Percentiles rank a stretch among this genome's conserved stretches.
These are phyloP conservation scores for Drosophila stalkeri DNA, from an alignment of 2,888 invertebrate species.

Conservation along the genomic window DNA sequence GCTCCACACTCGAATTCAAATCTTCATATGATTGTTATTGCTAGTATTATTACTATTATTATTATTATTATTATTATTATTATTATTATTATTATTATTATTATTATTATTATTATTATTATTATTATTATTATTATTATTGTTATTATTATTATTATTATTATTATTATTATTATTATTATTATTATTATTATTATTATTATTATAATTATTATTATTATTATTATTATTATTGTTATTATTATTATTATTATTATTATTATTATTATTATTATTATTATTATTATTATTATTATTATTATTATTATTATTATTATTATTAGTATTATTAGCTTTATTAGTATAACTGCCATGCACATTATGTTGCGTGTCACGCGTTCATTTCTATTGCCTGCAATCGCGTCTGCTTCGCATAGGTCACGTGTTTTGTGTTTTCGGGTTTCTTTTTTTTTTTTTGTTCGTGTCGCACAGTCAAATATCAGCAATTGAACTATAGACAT, in stretches of 20 bases:
- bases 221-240: not conserved
- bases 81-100: not conserved
- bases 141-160: not conserved
- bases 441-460: slow-evolving; percentile 8
- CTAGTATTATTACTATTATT: not conserved
- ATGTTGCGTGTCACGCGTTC: slow-evolving; percentile 41
- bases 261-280: not conserved
- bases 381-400: slow-evolving; percentile 18
- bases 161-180: not conserved
- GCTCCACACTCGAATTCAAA: not conserved
- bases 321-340: not conserved
- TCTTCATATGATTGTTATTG: too few species aligned
- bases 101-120: not conserved
- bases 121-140: not conserved
- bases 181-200: not conserved
- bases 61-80: not conserved
- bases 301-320: not conserved
- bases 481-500: slow-evolving; percentile 81
- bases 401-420: slow-evolving; percentile 67
- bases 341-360: not conserved
- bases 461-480: slow-evolving; percentile 69
- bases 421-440: slow-evolving; percentile 55
- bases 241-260: not conserved
- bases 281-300: not conserved
- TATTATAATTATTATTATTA: not conserved